Percentiles rank a stretch among this genome's conserved stretches.
phyloP scores from a whole-genome alignment of 1,140 invertebrate genomes.

The Acromyrmex echinatior region DNA sequence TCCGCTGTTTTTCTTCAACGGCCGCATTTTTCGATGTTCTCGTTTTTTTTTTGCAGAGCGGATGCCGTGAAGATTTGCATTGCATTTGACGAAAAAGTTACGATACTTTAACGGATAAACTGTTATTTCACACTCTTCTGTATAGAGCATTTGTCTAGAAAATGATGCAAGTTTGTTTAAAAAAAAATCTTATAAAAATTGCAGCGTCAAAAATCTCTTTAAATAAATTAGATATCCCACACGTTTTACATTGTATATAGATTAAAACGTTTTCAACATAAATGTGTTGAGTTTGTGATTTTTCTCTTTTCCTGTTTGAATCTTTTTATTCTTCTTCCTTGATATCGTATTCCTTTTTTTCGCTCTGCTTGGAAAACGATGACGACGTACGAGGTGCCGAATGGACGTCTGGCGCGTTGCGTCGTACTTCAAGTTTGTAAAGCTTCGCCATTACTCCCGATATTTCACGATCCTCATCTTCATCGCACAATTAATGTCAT shows the following conservation, averaged over 20 bases:
- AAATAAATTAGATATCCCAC: constrained; percentile 1
- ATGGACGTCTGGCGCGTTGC: constrained; percentile 50
- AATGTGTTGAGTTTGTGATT: neutral
- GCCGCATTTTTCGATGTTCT: constrained; percentile 26
- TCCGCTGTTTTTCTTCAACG: neutral
- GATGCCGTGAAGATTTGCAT: neutral
- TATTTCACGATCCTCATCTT: constrained; percentile 4
- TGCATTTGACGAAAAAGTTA: neutral
- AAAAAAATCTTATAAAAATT: neutral
- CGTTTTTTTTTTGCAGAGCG: neutral
- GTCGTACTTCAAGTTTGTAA: constrained; percentile 30
- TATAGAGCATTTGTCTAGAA: neutral
- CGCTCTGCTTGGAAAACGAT: constrained; percentile 27
- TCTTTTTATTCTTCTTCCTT: neutral
- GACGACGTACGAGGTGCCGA: constrained; percentile 47
- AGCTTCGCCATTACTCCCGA: constrained; percentile 17
- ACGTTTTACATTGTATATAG: neutral
- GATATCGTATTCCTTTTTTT: constrained; percentile 32
- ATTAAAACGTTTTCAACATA: neutral
- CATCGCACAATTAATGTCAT: neutral
- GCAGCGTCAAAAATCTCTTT: neutral
- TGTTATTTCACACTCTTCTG: neutral
- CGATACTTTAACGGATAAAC: neutral
- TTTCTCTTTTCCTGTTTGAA: neutral
- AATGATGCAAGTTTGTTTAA: neutral